Base-by-base conservation (phyloP, 2,888 invertebrate species). In the Heliconius sara region DNA sequence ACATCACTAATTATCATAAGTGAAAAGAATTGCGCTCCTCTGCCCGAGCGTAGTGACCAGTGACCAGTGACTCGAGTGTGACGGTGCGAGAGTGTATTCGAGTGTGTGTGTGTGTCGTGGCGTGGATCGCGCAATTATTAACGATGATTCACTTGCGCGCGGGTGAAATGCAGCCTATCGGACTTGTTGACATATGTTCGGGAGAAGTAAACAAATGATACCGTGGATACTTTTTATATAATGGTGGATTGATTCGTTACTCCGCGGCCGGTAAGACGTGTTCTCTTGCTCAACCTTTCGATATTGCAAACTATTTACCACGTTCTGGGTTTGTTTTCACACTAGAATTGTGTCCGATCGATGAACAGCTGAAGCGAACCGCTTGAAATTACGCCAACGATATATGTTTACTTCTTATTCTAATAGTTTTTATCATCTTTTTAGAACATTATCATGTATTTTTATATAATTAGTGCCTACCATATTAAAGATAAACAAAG, bases 121-220 rank as follows among this genome's bases (percentile, higher is more conserved):
- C 92, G 92, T 93, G 92, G 92, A 93, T 91, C 94, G 94, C 94
- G 92, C 94, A 94, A 93, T 94, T 94, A 93, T 92, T 95, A 94
- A 94, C 94, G 94, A 94, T 95, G 95, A 95, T 93, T 95, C 95
- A 95, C 92, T 94, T 94, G 93, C 89, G 94, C 92, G 91, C 94
- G 92, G 93, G 94, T 94, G 94, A 95, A 95, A 94, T 94, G 95
- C 95, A 93, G 91, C 93, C 92, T 92, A 92, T 92, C 91, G 92
- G 92, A 92, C 92, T 94, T 95, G 94, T 95, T 95, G 94, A 95
- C 94, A 93, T 93, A 92, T 90, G 91, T 91, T 91, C 89, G 89
- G 92, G 89, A 91, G 91, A 89, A 89, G 91, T 92, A 92, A 93
- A 93, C 91, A 94, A 95, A 94, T 94, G 92, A 94, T 93, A 93